phyloP scores from a whole-genome alignment of 1,140 invertebrate genomes.

The Drosophila ercepeae region DNA sequence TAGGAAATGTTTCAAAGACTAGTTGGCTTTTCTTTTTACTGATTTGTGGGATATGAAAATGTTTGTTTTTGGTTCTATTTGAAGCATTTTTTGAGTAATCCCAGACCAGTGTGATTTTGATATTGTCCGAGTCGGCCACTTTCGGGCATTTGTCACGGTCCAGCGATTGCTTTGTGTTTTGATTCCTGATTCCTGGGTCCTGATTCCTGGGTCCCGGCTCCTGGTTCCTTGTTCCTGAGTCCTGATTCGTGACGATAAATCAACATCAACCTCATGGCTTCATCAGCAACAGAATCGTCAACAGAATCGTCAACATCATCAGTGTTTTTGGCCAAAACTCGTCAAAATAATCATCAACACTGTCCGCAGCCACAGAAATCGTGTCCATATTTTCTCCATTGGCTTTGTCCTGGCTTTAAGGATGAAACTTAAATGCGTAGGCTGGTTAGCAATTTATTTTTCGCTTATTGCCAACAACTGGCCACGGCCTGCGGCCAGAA shows the following conservation, averaged over 20 bases:
- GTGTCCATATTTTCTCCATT: conserved; percentile 40
- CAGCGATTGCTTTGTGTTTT: conserved; percentile 53
- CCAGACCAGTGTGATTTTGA: conserved; percentile 27
- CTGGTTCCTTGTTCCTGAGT: not conserved
- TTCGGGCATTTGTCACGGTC: conserved; percentile 51
- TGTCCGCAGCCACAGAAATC: conserved; percentile 15
- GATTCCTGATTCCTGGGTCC: not conserved
- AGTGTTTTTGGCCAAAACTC: not conserved
- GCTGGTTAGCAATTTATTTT: conserved; percentile 29
- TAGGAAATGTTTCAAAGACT: too few species aligned
- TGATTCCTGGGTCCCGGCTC: too few species aligned
- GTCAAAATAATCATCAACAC: conserved; percentile 12
- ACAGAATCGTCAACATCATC: conserved; percentile 6
- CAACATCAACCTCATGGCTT: conserved; percentile 40
- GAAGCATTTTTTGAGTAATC: not conserved
- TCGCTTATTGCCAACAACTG: conserved; percentile 22
- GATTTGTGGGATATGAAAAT: not conserved
- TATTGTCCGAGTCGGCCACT: conserved; percentile 39
- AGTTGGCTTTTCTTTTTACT: too few species aligned
- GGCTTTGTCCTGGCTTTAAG: not conserved
- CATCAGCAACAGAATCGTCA: not conserved
- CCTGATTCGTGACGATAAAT: conserved; percentile 48
- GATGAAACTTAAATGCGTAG: conserved; percentile 17
- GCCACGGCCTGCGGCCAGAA: conserved; percentile 10
- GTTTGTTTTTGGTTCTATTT: not conserved